Base-by-base conservation (phyloP, 2,888 invertebrate genomes). In the Hipparchia sbordonii region DNA sequence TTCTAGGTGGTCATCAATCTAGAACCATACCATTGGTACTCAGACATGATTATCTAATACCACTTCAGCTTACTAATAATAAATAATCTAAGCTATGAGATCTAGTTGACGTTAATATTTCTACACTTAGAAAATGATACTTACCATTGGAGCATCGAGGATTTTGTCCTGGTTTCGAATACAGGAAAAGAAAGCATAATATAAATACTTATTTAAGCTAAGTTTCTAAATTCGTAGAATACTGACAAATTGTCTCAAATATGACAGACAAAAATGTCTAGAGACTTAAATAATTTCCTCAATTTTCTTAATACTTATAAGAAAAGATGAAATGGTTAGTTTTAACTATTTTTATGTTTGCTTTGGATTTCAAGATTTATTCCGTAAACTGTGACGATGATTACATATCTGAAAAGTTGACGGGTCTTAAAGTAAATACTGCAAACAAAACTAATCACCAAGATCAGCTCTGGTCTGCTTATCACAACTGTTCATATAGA, bases 101-200 rank as follows among this genome's bases (percentile, higher is more conserved):
- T 6, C 46, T 6, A 3, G 7, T 48, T 48, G 48, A 5, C 2
- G 39, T 5, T 48, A 6, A 48, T 7, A 48, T 39, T 39, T 39
- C 48, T 48, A 5, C 48, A 6, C 48, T 48, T 48, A 48, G 2
- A 48, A 48, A 48, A 48, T 48, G 48, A 48, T n/a, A 9, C 67
- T 57, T 67, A 67, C 67, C 56, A 67, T 56, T 13, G 56, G 56
- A 9, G 46, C 57, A 10, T 67, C 56, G 52, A 52, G 45, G 4
- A 67, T 56, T 67, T 67, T 67, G 8, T 10, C 57, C 67, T 57
- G 39, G 39, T 39, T 57, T 67, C 10, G 67, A 8, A 6, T 46
- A 57, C 67, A 45, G 10, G 56, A 48, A 68, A 60, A 12, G n/a
- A 12, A 10, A 63, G 10, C 54, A 46, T 62, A 62, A 10, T 33